Base-by-base conservation (phyloP, 1,140 invertebrate species). In the Zophobas atratus region DNA sequence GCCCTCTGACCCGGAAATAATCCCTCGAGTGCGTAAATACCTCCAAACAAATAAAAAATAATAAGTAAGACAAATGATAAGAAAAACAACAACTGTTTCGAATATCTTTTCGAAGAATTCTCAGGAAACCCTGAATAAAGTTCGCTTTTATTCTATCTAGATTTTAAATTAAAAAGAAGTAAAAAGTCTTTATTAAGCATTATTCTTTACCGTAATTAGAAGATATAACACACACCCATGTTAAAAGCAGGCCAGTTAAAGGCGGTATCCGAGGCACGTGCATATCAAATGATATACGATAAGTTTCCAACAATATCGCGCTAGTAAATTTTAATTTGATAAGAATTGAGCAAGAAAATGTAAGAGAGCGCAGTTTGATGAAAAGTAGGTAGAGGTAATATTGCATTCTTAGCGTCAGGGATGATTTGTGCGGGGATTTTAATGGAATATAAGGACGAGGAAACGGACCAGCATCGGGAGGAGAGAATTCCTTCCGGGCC, bases 281-380 rank as follows among this genome's bases (percentile, higher is more conserved):
- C 76, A 77, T 77, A 77, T n/a, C 48, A 77, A 76, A 73, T 77
- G 76, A 77, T 77, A 57, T 72, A 77, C 55, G 76, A 57, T 51
- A 72, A 57, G 63, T 63, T 63, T 8, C 63, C 38, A 71, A 77
- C 76, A 77, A 77, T 77, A 77, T 72, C 67, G 76, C 51, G 70
- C 49, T 77, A 77, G 36, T 77, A 77, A 77, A 77, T 77, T 77
- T 77, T 77, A 77, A 77, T 77, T 77, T 77, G 76, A 77, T 77
- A 77, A 77, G 76, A 70, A 77, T 77, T 72, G 70, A 70, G 63
- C 49, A 76, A 51, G 78, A 79, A 77, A 77, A 70, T 77, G 63
- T 77, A 77, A 71, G 63, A 70, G 51, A 48, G 63, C 55, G 48
- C 63, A 77, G 51, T 77, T 72, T 63, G 75, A 70, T 77, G 67